Percentiles rank a stretch among this genome's conserved stretches.
phyloP scores from a whole-genome alignment of 2,797 vertebrate genomes.

The Huso huso region DNA sequence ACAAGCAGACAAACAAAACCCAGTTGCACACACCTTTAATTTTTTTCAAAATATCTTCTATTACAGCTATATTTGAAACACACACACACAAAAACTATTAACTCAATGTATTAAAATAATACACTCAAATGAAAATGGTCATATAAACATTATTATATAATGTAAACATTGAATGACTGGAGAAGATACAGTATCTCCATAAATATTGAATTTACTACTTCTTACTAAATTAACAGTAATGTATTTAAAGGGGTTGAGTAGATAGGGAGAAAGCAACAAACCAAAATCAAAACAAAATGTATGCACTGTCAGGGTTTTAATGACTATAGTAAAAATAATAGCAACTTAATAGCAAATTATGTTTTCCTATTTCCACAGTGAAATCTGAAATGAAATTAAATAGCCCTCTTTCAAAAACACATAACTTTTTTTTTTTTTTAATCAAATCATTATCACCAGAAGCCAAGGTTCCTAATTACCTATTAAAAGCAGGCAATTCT shows the following conservation, averaged over 20 bases:
- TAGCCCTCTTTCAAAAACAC: background rate
- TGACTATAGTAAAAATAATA: background rate
- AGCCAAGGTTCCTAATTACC: background rate
- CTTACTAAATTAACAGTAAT: background rate
- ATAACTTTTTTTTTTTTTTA: background rate
- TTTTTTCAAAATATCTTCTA: no score
- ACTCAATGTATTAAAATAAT: no score
- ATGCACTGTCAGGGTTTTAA: no score
- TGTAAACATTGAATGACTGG: constrained; percentile 8
- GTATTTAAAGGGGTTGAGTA: background rate
- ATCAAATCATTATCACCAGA: background rate
- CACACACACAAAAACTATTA: no score
- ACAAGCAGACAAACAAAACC: no score
- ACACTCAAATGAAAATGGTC: no score
- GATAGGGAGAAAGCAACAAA: background rate
- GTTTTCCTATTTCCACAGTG: constrained; percentile 4
- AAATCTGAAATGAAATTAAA: constrained; percentile 10
- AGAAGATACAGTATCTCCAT: background rate
- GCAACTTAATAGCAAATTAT: background rate
- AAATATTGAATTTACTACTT: background rate
- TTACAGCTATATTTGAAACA: no score
- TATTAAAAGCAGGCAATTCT: background rate
- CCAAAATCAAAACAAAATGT: background rate
- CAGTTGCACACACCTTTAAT: no score
- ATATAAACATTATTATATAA: constrained; percentile 7